Base-by-base conservation (phyloP, 1,140 invertebrate species). In the Drosophila pachea region DNA sequence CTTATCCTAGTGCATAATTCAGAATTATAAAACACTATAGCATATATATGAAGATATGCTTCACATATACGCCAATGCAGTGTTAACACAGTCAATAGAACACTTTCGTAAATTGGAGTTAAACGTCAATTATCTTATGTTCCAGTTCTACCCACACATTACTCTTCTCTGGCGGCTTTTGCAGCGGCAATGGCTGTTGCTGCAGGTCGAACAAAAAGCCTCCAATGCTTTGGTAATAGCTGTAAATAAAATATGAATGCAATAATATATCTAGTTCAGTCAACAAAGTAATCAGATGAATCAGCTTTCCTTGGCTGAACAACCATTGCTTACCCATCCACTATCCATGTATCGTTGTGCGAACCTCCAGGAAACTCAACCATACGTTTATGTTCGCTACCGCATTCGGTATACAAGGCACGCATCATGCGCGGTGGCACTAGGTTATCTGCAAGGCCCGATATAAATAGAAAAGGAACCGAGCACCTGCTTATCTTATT, bases 321-420 rank as follows among this genome's bases (percentile, higher is more conserved):
- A 0, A 38, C 7, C 0, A 31, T 5, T 7, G 5, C 68, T 63
- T 78, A 89, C 89, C 88, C 88, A 52, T 87, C 83, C 12, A 88
- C 73, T 65, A 90, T 92, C 96, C 96, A 97, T 0, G 96, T 97
- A 88, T 97, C 95, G 81, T 97, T 97, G 86, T 97, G 97, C 0
- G 94, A 94, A 0, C 95, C 95, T 12, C 93, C 92, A 16, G 92
- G 91, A 89, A 97, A 91, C 76, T 93, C 92, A 11, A 95, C 87
- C 35, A 97, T 87, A 68, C 94, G 92, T 90, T 97, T 97, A 61
- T 91, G 90, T 4, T 91, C 83, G 71, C 94, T 94, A 47, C 91
- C 91, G 78, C 95, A 96, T 49, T 91, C 90, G 45, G 91, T 90
- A 78, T 94, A 94, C 58, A 98, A 91, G 59, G 94, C 92, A 66